Evolutionary conservation across 2,888 invertebrate species (phyloP), one percentile per base, ranked within the genome.

Genomic region (Dascillus cervinus): DNA sequence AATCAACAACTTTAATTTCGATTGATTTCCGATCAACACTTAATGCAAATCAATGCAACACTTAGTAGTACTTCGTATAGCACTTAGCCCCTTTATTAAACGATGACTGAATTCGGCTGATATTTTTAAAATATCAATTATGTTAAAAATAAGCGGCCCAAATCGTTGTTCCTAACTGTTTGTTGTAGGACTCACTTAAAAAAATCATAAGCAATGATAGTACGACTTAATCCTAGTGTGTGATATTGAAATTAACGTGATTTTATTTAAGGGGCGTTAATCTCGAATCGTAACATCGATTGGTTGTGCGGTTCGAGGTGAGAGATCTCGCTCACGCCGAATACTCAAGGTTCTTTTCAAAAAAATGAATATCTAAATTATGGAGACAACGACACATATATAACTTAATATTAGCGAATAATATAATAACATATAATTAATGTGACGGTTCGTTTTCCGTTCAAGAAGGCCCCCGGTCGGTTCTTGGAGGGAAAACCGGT

Each of bases 341-440:
- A 56, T 49, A 39, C 37, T 46, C 48, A 48, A 47, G 48, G 49
- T 47, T 52, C 43, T 51, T 51, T 39, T 37, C 34, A 42, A 50
- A 47, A 46, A 50, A 41, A 49, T 54, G 41, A 49, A 47, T 44
- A 51, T 55, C 52, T 51, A 56, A 57, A 56, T 56, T 38, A 36
- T 49, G 50, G 60, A 65, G 63, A 65, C 65, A 65, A 65, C 65
- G 65, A 65, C 65, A 65, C 65, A 53, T 61, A 56, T 60, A 58
- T 52, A 48, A 48, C 11, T 24, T 39, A 35, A n/a, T n/a, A n/a
- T n/a, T n/a, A n/a, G n/a, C n/a, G n/a, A n/a, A n/a, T n/a, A n/a
- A n/a, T n/a, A n/a, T n/a, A n/a, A n/a, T n/a, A n/a, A n/a, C n/a
- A n/a, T n/a, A n/a, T n/a, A n/a, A n/a, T n/a, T n/a, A n/a, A n/a